These are phyloP conservation scores for Clunio marinus DNA, from an alignment of 2,888 invertebrate genomes.

Conservation along the genomic window DNA sequence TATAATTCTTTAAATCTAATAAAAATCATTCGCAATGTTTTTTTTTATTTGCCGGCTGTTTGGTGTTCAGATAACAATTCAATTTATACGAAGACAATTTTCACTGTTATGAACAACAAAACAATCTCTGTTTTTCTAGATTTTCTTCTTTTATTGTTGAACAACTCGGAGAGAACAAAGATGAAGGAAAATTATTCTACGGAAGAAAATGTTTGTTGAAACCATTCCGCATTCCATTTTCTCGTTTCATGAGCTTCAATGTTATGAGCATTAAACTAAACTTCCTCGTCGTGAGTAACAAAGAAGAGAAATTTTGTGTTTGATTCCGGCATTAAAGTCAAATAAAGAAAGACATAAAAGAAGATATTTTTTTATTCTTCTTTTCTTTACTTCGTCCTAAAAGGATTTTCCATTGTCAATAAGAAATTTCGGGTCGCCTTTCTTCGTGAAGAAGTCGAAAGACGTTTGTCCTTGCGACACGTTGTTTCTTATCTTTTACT, in stretches of 20 bases:
- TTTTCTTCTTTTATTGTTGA: neutral
- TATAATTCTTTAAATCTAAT: conserved; percentile 26
- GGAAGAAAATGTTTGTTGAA: neutral
- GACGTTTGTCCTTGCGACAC: neutral
- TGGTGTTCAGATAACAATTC: conserved; percentile 28
- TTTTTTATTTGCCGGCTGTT: neutral
- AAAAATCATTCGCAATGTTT: conserved; percentile 25
- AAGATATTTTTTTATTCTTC: neutral
- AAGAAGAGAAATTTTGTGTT: conserved; percentile 12
- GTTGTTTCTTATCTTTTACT: conserved; percentile 12
- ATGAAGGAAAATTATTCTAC: neutral
- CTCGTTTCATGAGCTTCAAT: conserved; percentile 4
- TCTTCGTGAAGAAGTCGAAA: neutral
- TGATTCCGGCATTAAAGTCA: conserved; percentile 34
- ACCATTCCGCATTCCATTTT: neutral
- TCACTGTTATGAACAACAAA: neutral
- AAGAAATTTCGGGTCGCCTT: conserved; percentile 12
- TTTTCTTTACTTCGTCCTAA: neutral
- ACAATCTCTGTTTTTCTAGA: neutral
- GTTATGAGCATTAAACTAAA: conserved; percentile 32
- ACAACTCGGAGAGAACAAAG: neutral
- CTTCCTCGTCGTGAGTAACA: conserved; percentile 14
- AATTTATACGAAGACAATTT: conserved; percentile 34
- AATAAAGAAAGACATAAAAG: conserved; percentile 17
- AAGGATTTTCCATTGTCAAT: too few relatives aligned